Base-by-base conservation (phyloP, 2,888 invertebrate species). In the Nomada ruficornis region DNA sequence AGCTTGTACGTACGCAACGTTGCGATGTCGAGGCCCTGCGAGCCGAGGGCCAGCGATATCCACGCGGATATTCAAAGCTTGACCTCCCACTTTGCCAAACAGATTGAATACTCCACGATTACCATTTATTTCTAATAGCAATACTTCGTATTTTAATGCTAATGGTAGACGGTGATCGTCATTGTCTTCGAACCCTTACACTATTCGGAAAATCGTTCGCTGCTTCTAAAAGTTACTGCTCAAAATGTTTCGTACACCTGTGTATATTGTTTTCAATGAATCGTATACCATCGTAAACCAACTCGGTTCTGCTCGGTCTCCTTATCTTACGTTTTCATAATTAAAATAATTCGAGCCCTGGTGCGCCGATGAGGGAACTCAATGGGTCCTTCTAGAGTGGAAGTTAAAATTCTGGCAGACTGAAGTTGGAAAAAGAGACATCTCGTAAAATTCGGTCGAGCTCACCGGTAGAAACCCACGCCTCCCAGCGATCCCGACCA, bases 11-110 rank as follows among this genome's bases (percentile, higher is more conserved):
- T 76, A 79, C 79, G 82, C 86, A 78, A 44, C 76, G 80, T 67
- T 76, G 73, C 70, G 81, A 77, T 68, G 86, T 80, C 64, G 70
- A 52, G 20, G 70, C 36, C 36, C 73, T 63, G 67, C 60, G 77
- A 70, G 77, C 47, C 67, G 77, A 85, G 75, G 79, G 80, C 75
- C 55, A 78, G 55, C 77, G 67, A 70, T 68, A 74, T 70, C 73
- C 76, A 65, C 62, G 76, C 77, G 80, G 59, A 67, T 78, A 85
- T 71, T 81, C 83, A 77, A 81, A 79, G 78, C 67, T 69, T 80
- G 91, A 85, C 91, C 90, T 90, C 90, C 89, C 90, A 90, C 87
- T 83, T 89, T 23, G 90, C 77, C 50, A 69, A 63, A 54, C 54
- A 84, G 73, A 89, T 84, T 86, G 82, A 86, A 87, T 83, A 67